Base-by-base conservation (phyloP, 2,888 invertebrate species). In the Deroplatys truncata region DNA sequence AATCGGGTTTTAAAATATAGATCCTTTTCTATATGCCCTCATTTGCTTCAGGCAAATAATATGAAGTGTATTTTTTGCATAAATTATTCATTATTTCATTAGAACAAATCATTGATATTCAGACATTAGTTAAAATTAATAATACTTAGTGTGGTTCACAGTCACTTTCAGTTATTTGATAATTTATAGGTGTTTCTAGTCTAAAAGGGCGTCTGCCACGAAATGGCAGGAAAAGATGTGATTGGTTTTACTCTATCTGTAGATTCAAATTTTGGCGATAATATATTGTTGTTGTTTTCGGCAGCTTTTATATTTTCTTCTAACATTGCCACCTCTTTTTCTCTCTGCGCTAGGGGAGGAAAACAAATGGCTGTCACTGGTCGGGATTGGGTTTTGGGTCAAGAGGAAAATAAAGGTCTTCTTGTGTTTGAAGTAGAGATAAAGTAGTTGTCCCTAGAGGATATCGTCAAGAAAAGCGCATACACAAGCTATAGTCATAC, bases 351-450 rank as follows among this genome's bases (percentile, higher is more conserved):
- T 35, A 82, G 72, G 82, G 82, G 15, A 49, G 82, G 85, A 82
- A 90, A 90, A 90, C 88, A 89, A 90, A 90, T 90, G 90, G 89
- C 89, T 90, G 90, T 90, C 90, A 89, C 90, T 83, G 72, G 89
- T 49, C 84, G 86, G 89, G 90, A 90, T 90, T 90, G 90, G 90
- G 90, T 90, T 90, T 90, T 88, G 88, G 90, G 90, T 89, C 85
- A 88, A 84, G 84, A 89, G 89, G 89, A 89, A 85, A 88, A 85
- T 89, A 89, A 89, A 89, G 89, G 90, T 88, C 87, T 72, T 72
- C 56, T 88, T 89, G 90, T 90, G 82, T 89, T 86, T 86, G 90
- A 86, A 88, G 84, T 56, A 31, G 90, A 90, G 90, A 90, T 90
- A 90, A 90, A 90, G 90, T 89, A 90, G 89, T 88, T 84, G 82